Evolutionary conservation across 2,797 vertebrate species (phyloP).

Genomic region (Chiloscyllium punctatum): DNA sequence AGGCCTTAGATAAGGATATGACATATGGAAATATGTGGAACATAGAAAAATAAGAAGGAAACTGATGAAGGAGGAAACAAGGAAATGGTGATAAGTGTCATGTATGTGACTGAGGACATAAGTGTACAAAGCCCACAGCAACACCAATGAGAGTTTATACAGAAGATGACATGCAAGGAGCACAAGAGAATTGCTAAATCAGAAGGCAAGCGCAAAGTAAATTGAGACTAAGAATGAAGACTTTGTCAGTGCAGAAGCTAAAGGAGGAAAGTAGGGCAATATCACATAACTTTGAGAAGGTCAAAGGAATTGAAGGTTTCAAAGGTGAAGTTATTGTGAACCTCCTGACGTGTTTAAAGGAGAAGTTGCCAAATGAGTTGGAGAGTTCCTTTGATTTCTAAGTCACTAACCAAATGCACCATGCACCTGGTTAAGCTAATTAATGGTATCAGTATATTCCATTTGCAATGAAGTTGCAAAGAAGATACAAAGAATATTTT

Average conservation of each 20-base stretch:
- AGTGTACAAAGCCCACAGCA: not conserved
- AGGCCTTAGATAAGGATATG: not conserved
- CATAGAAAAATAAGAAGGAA: not conserved
- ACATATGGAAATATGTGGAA: not conserved
- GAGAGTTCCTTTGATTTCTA: not conserved
- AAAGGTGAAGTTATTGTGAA: not conserved
- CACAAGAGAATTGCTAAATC: not conserved
- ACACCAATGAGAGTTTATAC: not conserved
- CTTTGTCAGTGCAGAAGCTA: not conserved
- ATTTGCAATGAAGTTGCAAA: not conserved
- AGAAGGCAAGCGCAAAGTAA: not conserved
- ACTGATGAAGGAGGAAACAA: not conserved
- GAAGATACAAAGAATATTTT: not conserved
- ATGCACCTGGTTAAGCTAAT: not conserved
- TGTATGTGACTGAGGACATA: not conserved
- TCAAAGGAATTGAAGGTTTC: not conserved
- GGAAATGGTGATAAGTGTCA: not conserved
- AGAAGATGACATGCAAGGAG: not conserved
- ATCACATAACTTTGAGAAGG: not conserved
- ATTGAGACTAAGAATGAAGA: not conserved
- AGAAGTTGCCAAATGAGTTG: not conserved
- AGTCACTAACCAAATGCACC: not conserved
- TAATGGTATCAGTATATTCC: not conserved
- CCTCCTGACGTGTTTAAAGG: not conserved
- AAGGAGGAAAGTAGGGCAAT: not conserved